phyloP scores from a whole-genome alignment of 2,888 invertebrate genomes.

The Drosophila subquinaria region DNA sequence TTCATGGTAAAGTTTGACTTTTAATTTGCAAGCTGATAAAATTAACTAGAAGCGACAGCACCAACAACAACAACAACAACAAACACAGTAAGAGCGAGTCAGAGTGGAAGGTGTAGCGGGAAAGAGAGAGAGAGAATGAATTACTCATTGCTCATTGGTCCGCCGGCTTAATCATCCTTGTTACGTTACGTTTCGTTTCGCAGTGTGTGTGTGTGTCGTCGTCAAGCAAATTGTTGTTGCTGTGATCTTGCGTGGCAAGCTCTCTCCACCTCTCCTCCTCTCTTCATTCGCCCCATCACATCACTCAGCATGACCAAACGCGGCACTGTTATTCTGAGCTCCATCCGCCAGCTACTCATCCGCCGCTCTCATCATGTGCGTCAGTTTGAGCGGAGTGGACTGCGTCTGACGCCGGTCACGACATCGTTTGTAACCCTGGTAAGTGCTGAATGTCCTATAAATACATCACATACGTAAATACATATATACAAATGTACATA shows the following conservation, averaged over 20 bases:
- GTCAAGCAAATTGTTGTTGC: conserved; percentile 23
- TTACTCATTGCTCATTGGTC: conserved; percentile 13
- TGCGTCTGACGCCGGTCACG: conserved; percentile 80
- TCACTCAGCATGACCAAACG: conserved; percentile 58
- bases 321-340: conserved; percentile 86
- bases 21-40: conserved; percentile 6
- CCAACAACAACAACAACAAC: conserved; percentile 14
- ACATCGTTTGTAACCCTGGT: conserved; percentile 66
- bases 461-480: conserved; percentile 25
- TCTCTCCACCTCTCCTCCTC: background rate
- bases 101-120: background rate
- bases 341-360: conserved; percentile 87
- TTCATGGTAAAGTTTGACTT: conserved; percentile 5
- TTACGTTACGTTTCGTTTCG: background rate
- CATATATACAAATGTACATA: background rate
- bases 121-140: conserved; percentile 3
- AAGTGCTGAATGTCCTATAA: conserved; percentile 51
- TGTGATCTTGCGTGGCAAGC: conserved; percentile 46
- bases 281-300: conserved; percentile 4
- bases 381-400: conserved; percentile 83
- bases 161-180: conserved; percentile 6
- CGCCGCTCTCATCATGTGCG: conserved; percentile 81
- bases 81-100: conserved; percentile 1
- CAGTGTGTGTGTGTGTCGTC: conserved; percentile 7
- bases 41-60: background rate